Base-by-base conservation (phyloP, 2,888 invertebrate species). In the Sminthurinus aureus region DNA sequence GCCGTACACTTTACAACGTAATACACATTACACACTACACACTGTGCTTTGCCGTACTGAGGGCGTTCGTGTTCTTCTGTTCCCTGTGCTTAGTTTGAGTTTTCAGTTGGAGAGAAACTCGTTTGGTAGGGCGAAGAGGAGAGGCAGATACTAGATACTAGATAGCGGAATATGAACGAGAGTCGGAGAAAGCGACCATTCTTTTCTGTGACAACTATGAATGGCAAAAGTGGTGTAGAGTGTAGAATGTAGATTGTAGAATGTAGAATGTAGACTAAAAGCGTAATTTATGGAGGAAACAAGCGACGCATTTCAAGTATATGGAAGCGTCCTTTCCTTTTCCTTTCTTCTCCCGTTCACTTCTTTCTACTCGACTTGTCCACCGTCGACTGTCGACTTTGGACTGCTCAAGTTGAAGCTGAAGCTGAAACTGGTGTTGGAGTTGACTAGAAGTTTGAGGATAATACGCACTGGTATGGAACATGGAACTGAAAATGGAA, bases 261-360 rank as follows among this genome's bases (percentile, higher is more conserved):
- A 20, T 22, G 38, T 13, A 52, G 76, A 79, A 73, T 73, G 69
- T 73, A 24, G 67, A 79, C 79, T 82, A 83, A 83, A 84, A 77
- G 81, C 84, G 81, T 84, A 84, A 84, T 84, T 84, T 84, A 84
- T 84, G 84, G 81, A 81, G 58, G 81, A 81, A 81, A 75, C 81
- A 81, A 84, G 73, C 52, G 26, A 50, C 71, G 84, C 81, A 84
- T 84, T 84, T 83, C 80, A 83, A 80, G 74, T 83, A 69, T n/a
- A 69, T 64, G n/a, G 64, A 18, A 15, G 24, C 67, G 4, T 67
- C 22, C 67, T 64, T 64, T 64, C 64, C 64, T 9, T 64, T 64
- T 18, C 11, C 67, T n/a, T 67, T 38, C 38, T 38, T 38, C 38
- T 38, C 6, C 6, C 38, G 1, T 38, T 38, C 38, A 22, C 71